phyloP scores from a whole-genome alignment of 2,797 vertebrate species.

The Lepus oiostolus region DNA sequence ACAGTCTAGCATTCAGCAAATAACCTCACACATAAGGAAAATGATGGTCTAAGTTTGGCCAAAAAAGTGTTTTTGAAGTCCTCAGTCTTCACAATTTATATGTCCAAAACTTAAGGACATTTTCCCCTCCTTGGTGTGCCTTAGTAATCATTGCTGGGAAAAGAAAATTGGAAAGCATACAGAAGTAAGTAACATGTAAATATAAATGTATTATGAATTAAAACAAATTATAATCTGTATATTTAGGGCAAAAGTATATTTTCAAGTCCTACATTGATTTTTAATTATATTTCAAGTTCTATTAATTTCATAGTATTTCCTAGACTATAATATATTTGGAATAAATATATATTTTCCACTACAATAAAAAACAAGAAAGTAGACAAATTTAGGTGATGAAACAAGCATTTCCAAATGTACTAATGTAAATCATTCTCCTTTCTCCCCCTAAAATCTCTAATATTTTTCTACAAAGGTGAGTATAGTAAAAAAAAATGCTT shows the following conservation, averaged over 20 bases:
- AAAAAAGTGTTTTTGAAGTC: not conserved
- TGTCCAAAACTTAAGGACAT: not conserved
- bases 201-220: not conserved
- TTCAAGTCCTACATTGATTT: constrained; percentile 28
- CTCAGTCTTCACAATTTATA: constrained; percentile 7
- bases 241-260: constrained; percentile 47
- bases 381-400: not conserved
- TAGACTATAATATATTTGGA: not conserved
- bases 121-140: not conserved
- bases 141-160: constrained; percentile 18
- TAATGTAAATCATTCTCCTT: not conserved
- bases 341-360: not conserved
- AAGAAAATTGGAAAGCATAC: not conserved
- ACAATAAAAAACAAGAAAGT: constrained; percentile 14
- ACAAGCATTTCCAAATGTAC: not conserved
- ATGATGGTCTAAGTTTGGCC: not conserved
- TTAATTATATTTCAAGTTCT: not conserved
- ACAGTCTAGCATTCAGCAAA: not conserved
- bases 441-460: not conserved
- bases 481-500: too few species aligned
- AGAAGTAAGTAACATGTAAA: constrained; percentile 25
- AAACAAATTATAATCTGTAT: not conserved
- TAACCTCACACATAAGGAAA: not conserved
- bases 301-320: not conserved
- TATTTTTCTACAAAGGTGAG: not conserved